phyloP scores from a whole-genome alignment of 2,888 invertebrate genomes.

The Spodoptera picta region DNA sequence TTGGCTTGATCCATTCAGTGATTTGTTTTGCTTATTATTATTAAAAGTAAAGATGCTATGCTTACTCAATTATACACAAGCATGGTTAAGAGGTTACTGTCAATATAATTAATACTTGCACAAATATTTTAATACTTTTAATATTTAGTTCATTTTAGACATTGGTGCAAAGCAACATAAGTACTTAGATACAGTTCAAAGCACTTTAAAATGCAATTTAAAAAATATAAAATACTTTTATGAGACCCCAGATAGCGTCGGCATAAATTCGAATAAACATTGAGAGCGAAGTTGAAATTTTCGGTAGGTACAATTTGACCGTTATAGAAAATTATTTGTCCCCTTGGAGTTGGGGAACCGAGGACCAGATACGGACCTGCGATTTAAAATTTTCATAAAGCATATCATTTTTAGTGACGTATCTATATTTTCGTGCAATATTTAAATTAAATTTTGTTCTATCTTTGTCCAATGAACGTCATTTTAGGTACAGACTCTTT shows the following conservation, averaged over 20 bases:
- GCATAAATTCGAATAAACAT: constrained; percentile 28
- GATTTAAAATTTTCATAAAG: constrained; percentile 23
- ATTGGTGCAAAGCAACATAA: constrained; percentile 10
- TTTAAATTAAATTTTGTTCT: no score
- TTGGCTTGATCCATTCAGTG: no score
- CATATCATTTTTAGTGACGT: neutral
- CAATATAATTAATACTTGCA: no score
- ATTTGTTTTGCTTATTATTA: no score
- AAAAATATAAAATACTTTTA: constrained; percentile 27
- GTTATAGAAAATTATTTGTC: constrained; percentile 40
- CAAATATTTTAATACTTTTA: no score
- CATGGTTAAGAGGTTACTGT: no score
- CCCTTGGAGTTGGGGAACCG: constrained; percentile 6
- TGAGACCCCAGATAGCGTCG: constrained; percentile 16
- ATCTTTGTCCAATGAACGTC: no score
- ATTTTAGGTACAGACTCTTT: no score
- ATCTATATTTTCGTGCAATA: no score
- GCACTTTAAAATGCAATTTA: constrained; percentile 23
- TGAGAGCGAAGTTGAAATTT: constrained; percentile 23
- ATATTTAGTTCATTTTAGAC: neutral
- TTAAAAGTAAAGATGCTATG: no score
- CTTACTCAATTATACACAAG: no score
- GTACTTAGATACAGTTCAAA: neutral
- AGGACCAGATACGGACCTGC: constrained; percentile 6
- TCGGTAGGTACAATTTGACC: constrained; percentile 21